Conservation (phyloP, 2,797 vertebrate species). For the Cyclopterus lumpus region DNA sequence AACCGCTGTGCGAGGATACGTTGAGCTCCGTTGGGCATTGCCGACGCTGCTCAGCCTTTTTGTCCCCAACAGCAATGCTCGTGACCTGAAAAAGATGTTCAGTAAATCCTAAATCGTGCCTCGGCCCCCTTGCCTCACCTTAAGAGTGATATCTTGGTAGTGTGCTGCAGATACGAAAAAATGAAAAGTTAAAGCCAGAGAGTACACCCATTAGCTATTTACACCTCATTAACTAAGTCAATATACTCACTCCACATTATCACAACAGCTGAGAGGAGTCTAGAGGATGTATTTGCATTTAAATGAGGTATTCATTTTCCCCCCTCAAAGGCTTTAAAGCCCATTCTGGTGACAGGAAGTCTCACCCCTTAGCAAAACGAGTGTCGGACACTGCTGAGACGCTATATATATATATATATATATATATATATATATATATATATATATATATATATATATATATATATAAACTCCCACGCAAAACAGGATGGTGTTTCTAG, state of each 20-base stretch:
- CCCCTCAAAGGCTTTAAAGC: slow-evolving; percentile 62
- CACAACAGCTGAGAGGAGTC: slow-evolving; percentile 74
- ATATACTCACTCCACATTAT: slow-evolving; percentile 71
- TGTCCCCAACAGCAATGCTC: background rate
- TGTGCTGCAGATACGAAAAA: slow-evolving; percentile 53
- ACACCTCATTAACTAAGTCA: slow-evolving; percentile 80
- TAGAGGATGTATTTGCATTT: slow-evolving; percentile 78
- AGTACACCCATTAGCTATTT: slow-evolving; percentile 77
- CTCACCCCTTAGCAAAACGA: slow-evolving; percentile 37
- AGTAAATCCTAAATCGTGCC: slow-evolving; percentile 8
- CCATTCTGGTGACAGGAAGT: slow-evolving; percentile 54
- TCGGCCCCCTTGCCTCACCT: slow-evolving; percentile 28
- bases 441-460: background rate
- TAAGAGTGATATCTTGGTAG: slow-evolving; percentile 61
- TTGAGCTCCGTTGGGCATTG: background rate
- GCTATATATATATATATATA: background rate
- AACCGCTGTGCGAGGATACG: background rate
- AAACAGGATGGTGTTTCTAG: slow-evolving; percentile 2
- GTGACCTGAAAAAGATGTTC: background rate
- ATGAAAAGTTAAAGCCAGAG: slow-evolving; percentile 55
- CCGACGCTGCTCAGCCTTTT: background rate
- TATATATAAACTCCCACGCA: slow-evolving; percentile 16
- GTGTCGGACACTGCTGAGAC: slow-evolving; percentile 41
- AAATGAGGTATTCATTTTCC: slow-evolving; percentile 71
- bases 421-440: background rate